Conservation (phyloP, 1,140 invertebrate genomes). For the Chrysomallon squamiferum region DNA sequence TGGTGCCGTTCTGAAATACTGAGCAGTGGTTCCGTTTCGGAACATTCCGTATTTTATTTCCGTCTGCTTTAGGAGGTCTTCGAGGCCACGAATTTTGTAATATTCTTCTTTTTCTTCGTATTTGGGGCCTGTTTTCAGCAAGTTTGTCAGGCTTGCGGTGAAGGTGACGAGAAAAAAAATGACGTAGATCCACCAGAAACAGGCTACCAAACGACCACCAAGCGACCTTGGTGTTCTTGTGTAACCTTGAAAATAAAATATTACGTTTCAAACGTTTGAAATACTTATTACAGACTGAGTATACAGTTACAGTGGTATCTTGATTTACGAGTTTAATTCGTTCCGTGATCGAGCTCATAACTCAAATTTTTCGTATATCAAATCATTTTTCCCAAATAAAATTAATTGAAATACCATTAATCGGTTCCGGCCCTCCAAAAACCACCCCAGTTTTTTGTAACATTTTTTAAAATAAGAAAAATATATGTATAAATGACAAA, state of each 20-base stretch:
- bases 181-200: slow-evolving; percentile 54
- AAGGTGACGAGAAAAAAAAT: slow-evolving; percentile 47
- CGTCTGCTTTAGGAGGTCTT: slow-evolving; percentile 87
- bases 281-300: no score
- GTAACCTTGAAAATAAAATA: slow-evolving; percentile 25
- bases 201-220: slow-evolving; percentile 40
- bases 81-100: slow-evolving; percentile 83
- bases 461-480: no score
- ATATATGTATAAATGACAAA: no score
- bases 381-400: no score
- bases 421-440: no score
- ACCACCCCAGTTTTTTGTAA: no score
- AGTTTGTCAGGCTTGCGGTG: slow-evolving; percentile 45
- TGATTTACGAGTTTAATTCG: no score
- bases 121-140: slow-evolving; percentile 27
- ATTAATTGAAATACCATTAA: no score
- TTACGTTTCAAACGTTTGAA: no score
- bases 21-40: slow-evolving; percentile 71
- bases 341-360: no score
- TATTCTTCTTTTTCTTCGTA: slow-evolving; percentile 82
- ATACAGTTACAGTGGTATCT: no score
- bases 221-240: slow-evolving; percentile 34
- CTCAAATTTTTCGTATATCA: no score
- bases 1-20: slow-evolving; percentile 16
- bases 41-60: slow-evolving; percentile 91